Conservation (phyloP, 2,888 invertebrate species). For the Periphyllus acericola region DNA sequence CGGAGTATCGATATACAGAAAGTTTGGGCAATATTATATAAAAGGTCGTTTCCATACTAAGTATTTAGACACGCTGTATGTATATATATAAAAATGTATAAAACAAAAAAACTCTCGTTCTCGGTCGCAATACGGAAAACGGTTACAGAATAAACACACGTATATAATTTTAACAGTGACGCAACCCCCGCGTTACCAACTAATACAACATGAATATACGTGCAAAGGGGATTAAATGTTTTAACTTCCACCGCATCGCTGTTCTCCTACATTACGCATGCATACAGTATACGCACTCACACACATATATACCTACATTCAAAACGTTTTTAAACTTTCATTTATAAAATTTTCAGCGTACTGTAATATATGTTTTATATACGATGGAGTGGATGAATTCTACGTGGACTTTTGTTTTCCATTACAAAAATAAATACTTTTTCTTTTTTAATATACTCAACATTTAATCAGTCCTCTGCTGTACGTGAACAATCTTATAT, state of each 20-base stretch:
- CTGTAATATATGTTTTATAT: conserved; percentile 10
- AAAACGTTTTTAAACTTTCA: conserved; percentile 1
- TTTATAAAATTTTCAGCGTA: background rate
- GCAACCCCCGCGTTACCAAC: background rate
- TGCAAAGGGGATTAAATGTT: conserved; percentile 17
- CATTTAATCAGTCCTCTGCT: no score
- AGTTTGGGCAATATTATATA: background rate
- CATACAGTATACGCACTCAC: background rate
- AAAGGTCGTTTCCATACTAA: background rate
- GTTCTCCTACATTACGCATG: background rate
- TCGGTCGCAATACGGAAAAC: background rate
- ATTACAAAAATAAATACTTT: background rate
- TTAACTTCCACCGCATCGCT: conserved; percentile 2
- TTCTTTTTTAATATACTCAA: background rate
- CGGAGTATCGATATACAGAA: background rate
- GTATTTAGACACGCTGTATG: background rate
- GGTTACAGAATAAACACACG: background rate
- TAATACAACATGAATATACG: background rate
- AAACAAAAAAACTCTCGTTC: background rate
- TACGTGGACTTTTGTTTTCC: conserved; percentile 2
- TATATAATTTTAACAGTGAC: background rate
- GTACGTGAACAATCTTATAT: no score
- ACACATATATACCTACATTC: background rate
- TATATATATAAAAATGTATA: background rate
- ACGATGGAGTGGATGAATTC: background rate